phyloP scores from a whole-genome alignment of 1,140 invertebrate species.

The Drosophila kohkoa region DNA sequence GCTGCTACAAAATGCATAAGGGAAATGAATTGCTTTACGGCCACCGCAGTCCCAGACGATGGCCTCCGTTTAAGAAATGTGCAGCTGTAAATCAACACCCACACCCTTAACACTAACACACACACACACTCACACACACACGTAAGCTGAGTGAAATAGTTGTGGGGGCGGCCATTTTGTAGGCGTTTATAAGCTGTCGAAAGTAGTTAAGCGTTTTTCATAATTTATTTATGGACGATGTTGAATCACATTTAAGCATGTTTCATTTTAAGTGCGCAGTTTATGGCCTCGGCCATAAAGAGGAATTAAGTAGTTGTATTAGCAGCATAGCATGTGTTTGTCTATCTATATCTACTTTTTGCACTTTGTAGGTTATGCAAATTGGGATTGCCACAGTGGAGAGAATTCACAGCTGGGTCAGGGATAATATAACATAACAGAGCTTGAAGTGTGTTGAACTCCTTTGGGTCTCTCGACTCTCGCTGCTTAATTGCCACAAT shows the following conservation, averaged over 20 bases:
- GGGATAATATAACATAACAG: conserved; percentile 18
- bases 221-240: conserved; percentile 78
- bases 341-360: conserved; percentile 43
- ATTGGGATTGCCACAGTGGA: conserved; percentile 46
- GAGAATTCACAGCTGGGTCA: conserved; percentile 34
- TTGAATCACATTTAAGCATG: conserved; percentile 73
- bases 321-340: conserved; percentile 3
- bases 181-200: conserved; percentile 83
- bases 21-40: conserved; percentile 82
- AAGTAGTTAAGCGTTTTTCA: conserved; percentile 84
- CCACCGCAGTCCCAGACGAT: conserved; percentile 67
- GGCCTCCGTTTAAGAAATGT: conserved; percentile 64
- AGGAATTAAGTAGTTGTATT: conserved; percentile 68
- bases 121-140: conserved; percentile 20
- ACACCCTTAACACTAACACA: conserved; percentile 16
- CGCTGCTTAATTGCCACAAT: conserved; percentile 47
- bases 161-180: conserved; percentile 67
- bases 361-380: conserved; percentile 56
- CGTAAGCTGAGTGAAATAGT: conserved; percentile 44
- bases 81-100: conserved; percentile 79
- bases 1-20: conserved; percentile 76
- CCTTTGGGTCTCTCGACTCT: conserved; percentile 7
- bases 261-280: conserved; percentile 82
- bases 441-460: conserved; percentile 1
- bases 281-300: conserved; percentile 77